phyloP scores from a whole-genome alignment of 2,797 vertebrate species.

The Semotilus atromaculatus region DNA sequence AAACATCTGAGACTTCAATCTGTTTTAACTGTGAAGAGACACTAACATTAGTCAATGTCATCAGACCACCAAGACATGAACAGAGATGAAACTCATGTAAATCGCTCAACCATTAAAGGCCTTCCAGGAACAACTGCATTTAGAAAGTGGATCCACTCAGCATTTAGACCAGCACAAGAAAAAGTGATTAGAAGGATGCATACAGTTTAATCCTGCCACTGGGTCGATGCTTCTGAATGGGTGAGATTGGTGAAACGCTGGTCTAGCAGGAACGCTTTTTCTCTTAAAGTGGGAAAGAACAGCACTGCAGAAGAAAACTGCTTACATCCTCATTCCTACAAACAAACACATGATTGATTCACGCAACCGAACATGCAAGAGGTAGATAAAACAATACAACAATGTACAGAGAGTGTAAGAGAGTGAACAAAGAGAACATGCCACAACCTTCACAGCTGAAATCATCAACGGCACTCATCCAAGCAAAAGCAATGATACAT shows the following conservation, averaged over 20 bases:
- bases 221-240: slow-evolving; percentile 18
- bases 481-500: slow-evolving; percentile 31
- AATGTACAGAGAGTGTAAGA: background rate
- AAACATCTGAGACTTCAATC: background rate
- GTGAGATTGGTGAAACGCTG: background rate
- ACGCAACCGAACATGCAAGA: slow-evolving; percentile 13
- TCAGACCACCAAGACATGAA: slow-evolving; percentile 7
- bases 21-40: background rate
- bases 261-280: slow-evolving; percentile 8
- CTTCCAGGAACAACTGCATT: background rate
- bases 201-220: background rate
- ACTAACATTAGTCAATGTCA: background rate
- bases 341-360: slow-evolving; percentile 7
- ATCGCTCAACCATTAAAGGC: background rate
- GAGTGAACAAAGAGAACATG: background rate
- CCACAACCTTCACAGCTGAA: slow-evolving; percentile 17
- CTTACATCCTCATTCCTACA: slow-evolving; percentile 21
- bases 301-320: background rate
- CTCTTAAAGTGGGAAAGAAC: slow-evolving; percentile 4
- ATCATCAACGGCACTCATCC: slow-evolving; percentile 31
- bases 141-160: background rate
- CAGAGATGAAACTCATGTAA: background rate
- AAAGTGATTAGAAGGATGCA: slow-evolving; percentile 16
- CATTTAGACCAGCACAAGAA: slow-evolving; percentile 5
- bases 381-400: slow-evolving; percentile 9